Evolutionary conservation across 2,888 invertebrate genomes (phyloP).

Genomic region (Cantharis nigra): DNA sequence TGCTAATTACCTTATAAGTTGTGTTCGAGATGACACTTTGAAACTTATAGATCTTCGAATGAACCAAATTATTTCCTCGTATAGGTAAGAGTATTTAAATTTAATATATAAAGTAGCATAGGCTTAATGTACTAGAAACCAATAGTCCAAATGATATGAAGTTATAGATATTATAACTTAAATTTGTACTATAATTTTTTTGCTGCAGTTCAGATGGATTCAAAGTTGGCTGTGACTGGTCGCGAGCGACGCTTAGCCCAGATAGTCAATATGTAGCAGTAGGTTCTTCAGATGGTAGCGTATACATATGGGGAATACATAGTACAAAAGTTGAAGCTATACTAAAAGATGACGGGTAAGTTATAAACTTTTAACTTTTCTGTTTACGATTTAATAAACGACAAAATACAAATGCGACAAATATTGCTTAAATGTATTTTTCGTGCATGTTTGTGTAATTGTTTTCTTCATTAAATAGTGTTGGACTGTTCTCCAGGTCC

Average conservation of each 20-base stretch:
- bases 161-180: background rate
- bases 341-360: constrained; percentile 83
- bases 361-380: constrained; percentile 39
- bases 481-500: constrained; percentile 65
- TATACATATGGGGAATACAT: constrained; percentile 89
- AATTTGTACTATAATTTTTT: constrained; percentile 1
- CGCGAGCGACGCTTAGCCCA: constrained; percentile 90
- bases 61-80: constrained; percentile 88
- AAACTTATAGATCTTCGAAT: constrained; percentile 93
- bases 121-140: too few species aligned
- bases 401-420: background rate
- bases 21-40: constrained; percentile 93
- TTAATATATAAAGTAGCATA: background rate
- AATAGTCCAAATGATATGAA: too few species aligned
- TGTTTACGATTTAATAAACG: background rate
- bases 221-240: constrained; percentile 94
- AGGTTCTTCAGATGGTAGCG: constrained; percentile 89
- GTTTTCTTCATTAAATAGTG: constrained; percentile 53
- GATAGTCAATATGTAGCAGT: constrained; percentile 87
- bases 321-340: constrained; percentile 76
- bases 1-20: constrained; percentile 86
- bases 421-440: background rate
- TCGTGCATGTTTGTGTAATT: constrained; percentile 35
- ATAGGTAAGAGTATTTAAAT: constrained; percentile 70
- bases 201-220: constrained; percentile 85